phyloP scores from a whole-genome alignment of 2,113 vertebrate genomes.

The Chauna torquata region DNA sequence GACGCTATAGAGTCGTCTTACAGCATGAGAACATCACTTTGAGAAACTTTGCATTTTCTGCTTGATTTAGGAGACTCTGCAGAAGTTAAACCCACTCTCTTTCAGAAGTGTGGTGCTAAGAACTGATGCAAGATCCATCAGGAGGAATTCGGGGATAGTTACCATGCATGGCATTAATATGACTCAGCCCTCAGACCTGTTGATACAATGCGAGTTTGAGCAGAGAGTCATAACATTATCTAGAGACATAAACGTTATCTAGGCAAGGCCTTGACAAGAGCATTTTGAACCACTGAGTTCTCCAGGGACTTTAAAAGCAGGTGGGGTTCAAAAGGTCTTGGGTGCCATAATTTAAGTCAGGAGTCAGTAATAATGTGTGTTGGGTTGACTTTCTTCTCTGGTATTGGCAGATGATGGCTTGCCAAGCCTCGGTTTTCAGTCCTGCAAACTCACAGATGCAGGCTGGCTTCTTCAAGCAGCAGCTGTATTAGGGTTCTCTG shows the following conservation, averaged over 20 bases:
- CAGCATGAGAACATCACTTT: not conserved
- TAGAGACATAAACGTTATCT: not conserved
- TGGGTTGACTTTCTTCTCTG: not conserved
- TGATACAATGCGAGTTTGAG: not conserved
- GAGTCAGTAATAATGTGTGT: not conserved
- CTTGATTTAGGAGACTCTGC: not conserved
- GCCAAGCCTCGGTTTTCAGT: not conserved
- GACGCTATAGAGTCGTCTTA: not conserved
- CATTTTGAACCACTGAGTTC: not conserved
- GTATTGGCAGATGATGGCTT: not conserved
- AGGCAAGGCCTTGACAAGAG: not conserved
- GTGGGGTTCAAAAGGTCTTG: not conserved
- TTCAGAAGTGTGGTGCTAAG: not conserved
- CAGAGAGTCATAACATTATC: not conserved
- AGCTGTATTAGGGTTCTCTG: not conserved
- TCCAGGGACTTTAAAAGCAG: not conserved
- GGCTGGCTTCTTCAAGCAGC: not conserved
- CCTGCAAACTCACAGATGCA: not conserved
- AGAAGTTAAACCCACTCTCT: not conserved
- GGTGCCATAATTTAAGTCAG: not conserved
- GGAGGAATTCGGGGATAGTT: not conserved
- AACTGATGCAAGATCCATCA: not conserved
- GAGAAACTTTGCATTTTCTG: not conserved
- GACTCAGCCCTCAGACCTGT: not conserved
- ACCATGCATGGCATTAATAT: not conserved